Evolutionary conservation across 1,140 invertebrate species (phyloP).

Genomic region (Laupala kohalensis): DNA sequence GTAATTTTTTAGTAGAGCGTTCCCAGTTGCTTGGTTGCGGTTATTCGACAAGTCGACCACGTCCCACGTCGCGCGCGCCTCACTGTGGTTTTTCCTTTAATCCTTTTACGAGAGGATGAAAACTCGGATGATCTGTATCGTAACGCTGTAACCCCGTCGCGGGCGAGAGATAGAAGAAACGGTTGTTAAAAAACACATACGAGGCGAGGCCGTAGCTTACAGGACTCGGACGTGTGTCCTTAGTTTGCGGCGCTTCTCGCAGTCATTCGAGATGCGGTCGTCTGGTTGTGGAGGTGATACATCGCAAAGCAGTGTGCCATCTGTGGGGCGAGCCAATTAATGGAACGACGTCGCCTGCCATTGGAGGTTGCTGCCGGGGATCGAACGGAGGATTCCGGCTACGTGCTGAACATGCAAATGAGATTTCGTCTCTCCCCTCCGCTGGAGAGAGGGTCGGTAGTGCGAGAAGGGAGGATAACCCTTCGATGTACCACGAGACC

Average conservation of each 20-base stretch:
- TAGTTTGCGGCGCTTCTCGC: background rate
- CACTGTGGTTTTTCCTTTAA: background rate
- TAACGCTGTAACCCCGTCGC: background rate
- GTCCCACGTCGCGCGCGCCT: too few species aligned
- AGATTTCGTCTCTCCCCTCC: background rate
- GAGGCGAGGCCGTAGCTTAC: background rate
- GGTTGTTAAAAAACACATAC: too few species aligned
- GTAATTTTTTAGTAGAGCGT: too few species aligned
- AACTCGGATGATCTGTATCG: background rate
- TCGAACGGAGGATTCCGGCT: background rate
- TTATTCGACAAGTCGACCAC: too few species aligned
- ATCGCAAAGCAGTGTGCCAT: background rate
- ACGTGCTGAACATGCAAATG: background rate
- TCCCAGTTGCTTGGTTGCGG: too few species aligned
- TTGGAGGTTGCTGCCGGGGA: background rate
- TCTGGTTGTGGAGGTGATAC: background rate
- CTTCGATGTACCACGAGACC: too few species aligned
- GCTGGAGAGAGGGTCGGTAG: too few species aligned
- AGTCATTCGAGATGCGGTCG: background rate
- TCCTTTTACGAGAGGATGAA: background rate
- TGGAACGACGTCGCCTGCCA: background rate
- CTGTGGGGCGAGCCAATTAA: background rate
- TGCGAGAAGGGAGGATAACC: too few species aligned
- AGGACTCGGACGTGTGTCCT: background rate
- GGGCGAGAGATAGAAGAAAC: background rate